These are phyloP conservation scores for Biston betularia DNA, from an alignment of 2,888 invertebrate genomes.

Conservation along the genomic window DNA sequence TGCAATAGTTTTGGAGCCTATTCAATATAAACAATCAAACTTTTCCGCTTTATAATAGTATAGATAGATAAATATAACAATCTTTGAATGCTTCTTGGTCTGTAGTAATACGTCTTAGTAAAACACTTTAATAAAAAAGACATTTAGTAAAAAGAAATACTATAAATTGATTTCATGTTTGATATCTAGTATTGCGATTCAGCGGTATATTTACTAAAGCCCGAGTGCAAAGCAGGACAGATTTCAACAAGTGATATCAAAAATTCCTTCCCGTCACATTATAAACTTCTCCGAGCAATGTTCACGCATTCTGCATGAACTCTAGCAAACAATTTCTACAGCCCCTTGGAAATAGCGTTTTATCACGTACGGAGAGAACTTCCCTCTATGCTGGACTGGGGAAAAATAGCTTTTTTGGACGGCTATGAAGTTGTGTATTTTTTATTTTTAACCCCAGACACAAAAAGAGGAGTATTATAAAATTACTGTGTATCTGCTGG, in stretches of 20 bases:
- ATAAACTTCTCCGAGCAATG: slow-evolving; percentile 31
- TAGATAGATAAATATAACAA: too few species aligned
- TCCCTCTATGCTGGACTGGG: slow-evolving; percentile 5
- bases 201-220: slow-evolving; percentile 1
- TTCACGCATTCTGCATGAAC: slow-evolving; percentile 34
- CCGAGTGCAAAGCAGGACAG: slow-evolving; percentile 1
- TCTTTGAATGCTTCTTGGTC: too few species aligned
- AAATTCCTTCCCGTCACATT: slow-evolving; percentile 36
- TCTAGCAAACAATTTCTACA: slow-evolving; percentile 28
- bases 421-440: too few species aligned
- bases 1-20: too few species aligned
- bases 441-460: not conserved
- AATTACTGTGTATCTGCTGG: too few species aligned
- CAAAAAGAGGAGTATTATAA: too few species aligned
- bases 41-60: too few species aligned
- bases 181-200: not conserved
- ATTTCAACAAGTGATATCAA: slow-evolving; percentile 30
- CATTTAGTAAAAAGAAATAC: too few species aligned
- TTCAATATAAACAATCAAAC: too few species aligned
- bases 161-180: too few species aligned
- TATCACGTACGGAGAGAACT: slow-evolving; percentile 27
- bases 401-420: not conserved
- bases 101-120: too few species aligned
- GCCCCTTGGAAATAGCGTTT: slow-evolving; percentile 25
- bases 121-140: too few species aligned